Conservation (phyloP, 64 coral and sea anemone species). For the Pocillopora damicornis region DNA sequence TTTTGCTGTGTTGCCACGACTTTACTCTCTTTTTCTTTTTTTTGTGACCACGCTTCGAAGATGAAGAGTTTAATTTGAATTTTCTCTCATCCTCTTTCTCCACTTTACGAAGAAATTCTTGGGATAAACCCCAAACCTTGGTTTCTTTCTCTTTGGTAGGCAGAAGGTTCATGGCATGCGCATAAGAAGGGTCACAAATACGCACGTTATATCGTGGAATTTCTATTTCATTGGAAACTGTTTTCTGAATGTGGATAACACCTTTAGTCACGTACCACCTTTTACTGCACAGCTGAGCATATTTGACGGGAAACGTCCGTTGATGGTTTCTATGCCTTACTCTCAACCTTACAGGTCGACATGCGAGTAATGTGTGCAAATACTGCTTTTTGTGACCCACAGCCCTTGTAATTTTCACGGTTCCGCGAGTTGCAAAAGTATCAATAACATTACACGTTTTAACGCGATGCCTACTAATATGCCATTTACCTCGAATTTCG, state of each 20-base stretch:
- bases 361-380: slow-evolving; percentile 68
- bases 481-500: slow-evolving; percentile 80
- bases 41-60: neutral
- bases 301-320: neutral
- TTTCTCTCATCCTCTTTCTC: neutral
- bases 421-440: slow-evolving; percentile 65
- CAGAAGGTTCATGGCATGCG: slow-evolving; percentile 19
- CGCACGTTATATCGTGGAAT: slow-evolving; percentile 14
- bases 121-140: slow-evolving; percentile 19
- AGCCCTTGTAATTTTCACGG: slow-evolving; percentile 43
- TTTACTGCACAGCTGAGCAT: slow-evolving; percentile 71
- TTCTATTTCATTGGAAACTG: slow-evolving; percentile 5
- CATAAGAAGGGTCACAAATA: slow-evolving; percentile 61
- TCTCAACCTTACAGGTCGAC: slow-evolving; percentile 56
- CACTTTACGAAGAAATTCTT: neutral
- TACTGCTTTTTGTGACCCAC: slow-evolving; percentile 18
- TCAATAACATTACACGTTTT: slow-evolving; percentile 59
- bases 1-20: neutral
- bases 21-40: neutral
- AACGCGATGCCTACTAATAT: slow-evolving; percentile 44
- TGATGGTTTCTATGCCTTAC: slow-evolving; percentile 24
- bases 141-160: neutral
- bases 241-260: slow-evolving; percentile 3
- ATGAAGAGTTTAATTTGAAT: neutral
- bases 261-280: slow-evolving; percentile 67